These are phyloP conservation scores for Octodonta nipae DNA, from an alignment of 2,888 invertebrate genomes.

Conservation along the genomic window DNA sequence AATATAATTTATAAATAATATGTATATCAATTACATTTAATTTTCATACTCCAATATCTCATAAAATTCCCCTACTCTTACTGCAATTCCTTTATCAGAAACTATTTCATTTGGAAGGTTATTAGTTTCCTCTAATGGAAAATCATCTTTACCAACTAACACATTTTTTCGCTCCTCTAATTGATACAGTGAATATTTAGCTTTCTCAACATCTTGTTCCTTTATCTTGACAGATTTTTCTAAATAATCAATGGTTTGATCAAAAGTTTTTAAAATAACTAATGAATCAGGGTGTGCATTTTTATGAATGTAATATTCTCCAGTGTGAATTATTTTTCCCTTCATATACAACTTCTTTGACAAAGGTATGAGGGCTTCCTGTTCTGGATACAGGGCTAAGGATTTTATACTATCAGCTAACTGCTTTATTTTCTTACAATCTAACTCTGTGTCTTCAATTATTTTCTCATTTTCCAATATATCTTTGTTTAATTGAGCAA, in stretches of 20 bases:
- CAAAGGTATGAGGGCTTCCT: slow-evolving; percentile 23
- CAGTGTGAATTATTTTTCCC: slow-evolving; percentile 24
- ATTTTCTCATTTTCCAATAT: too few species aligned
- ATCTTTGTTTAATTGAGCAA: too few species aligned
- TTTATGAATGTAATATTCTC: slow-evolving; percentile 22
- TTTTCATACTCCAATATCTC: slow-evolving; percentile 27
- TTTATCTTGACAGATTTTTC: slow-evolving; percentile 15
- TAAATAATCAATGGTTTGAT: slow-evolving; percentile 19
- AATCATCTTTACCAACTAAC: slow-evolving; percentile 14
- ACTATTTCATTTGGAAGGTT: slow-evolving; percentile 21
- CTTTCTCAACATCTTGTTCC: slow-evolving; percentile 15
- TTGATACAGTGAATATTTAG: slow-evolving; percentile 18
- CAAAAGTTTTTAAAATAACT: slow-evolving; percentile 17
- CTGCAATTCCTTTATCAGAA: slow-evolving; percentile 25
- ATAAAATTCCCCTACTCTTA: slow-evolving; percentile 25
- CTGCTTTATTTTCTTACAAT: slow-evolving; percentile 14
- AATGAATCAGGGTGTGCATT: slow-evolving; percentile 21
- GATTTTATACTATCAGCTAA: slow-evolving; percentile 17
- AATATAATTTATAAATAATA: too few species aligned
- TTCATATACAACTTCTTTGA: slow-evolving; percentile 27
- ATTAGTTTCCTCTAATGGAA: slow-evolving; percentile 7
- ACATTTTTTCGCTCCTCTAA: slow-evolving; percentile 20
- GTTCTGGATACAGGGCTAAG: slow-evolving; percentile 21
- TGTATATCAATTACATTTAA: slow-evolving; percentile 7
- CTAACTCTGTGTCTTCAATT: too few species aligned